Conservation (phyloP, 2,113 vertebrate species). For the Dendropsophus ebraccatus region DNA sequence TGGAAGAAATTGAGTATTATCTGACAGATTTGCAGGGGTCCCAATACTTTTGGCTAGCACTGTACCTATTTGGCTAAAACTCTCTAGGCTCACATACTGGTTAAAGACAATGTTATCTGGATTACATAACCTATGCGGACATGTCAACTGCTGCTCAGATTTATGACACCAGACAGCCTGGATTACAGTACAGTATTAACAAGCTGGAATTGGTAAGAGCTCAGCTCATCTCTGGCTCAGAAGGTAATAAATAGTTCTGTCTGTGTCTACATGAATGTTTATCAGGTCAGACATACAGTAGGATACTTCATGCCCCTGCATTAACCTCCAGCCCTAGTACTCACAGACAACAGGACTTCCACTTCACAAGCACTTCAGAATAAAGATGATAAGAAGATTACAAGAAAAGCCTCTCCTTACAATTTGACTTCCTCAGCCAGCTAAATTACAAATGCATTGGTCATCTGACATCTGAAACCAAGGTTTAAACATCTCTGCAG, state of each 20-base stretch:
- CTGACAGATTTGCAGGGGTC: no score
- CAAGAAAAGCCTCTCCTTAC: constrained; percentile 79
- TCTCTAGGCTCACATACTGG: not conserved
- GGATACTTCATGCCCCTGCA: constrained; percentile 70
- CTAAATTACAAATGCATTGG: constrained; percentile 78
- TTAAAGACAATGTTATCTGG: not conserved
- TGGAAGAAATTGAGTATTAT: no score
- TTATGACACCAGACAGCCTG: constrained; percentile 58
- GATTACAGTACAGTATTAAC: constrained; percentile 59
- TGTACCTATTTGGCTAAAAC: no score
- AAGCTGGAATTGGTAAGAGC: constrained; percentile 53
- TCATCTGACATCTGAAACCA: constrained; percentile 69
- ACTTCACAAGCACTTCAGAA: constrained; percentile 75
- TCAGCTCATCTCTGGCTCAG: constrained; percentile 4
- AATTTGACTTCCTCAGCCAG: constrained; percentile 75
- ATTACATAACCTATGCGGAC: not conserved
- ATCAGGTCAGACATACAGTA: constrained; percentile 65
- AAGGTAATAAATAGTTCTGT: constrained; percentile 60
- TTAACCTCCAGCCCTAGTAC: constrained; percentile 68
- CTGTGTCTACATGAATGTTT: constrained; percentile 67
- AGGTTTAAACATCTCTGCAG: constrained; percentile 70
- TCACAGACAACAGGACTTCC: constrained; percentile 61
- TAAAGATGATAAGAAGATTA: constrained; percentile 83
- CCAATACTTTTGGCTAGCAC: no score
- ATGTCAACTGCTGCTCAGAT: not conserved